Evolutionary conservation across 1,140 invertebrate species (phyloP).

Genomic region (Pseudomyrmex gracilis): DNA sequence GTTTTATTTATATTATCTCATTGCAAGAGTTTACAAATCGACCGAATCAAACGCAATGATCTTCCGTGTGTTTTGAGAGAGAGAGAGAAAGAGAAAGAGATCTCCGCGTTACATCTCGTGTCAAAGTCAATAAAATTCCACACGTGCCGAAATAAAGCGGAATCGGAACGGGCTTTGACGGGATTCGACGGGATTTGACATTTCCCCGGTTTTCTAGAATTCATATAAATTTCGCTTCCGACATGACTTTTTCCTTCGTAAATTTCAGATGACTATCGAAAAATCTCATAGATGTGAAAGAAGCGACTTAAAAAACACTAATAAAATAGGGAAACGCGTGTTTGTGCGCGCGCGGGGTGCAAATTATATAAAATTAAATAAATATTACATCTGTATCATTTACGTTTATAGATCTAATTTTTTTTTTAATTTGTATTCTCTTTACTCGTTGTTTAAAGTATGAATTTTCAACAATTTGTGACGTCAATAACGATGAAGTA

Average conservation of each 20-base stretch:
- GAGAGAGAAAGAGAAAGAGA: slow-evolving; percentile 11
- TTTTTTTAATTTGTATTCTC: no score
- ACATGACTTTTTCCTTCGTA: not conserved
- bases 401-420: no score
- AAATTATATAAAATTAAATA: not conserved
- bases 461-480: slow-evolving; percentile 7
- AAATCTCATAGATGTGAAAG: no score
- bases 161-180: slow-evolving; percentile 28
- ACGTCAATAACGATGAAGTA: not conserved
- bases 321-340: no score
- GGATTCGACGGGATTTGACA: slow-evolving; percentile 40
- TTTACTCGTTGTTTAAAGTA: not conserved
- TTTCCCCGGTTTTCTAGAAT: slow-evolving; percentile 29
- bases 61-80: slow-evolving; percentile 1
- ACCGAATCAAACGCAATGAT: not conserved
- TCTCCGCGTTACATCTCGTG: not conserved
- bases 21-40: slow-evolving; percentile 1
- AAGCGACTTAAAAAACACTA: not conserved
- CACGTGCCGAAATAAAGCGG: slow-evolving; percentile 29
- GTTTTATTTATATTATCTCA: slow-evolving; percentile 28
- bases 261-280: not conserved
- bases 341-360: not conserved
- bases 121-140: slow-evolving; percentile 44
- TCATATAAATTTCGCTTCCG: slow-evolving; percentile 41
- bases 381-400: no score